Evolutionary conservation across 1,140 invertebrate genomes (phyloP), one percentile per base, ranked within the genome.

Genomic region (Drosophila orosa): DNA sequence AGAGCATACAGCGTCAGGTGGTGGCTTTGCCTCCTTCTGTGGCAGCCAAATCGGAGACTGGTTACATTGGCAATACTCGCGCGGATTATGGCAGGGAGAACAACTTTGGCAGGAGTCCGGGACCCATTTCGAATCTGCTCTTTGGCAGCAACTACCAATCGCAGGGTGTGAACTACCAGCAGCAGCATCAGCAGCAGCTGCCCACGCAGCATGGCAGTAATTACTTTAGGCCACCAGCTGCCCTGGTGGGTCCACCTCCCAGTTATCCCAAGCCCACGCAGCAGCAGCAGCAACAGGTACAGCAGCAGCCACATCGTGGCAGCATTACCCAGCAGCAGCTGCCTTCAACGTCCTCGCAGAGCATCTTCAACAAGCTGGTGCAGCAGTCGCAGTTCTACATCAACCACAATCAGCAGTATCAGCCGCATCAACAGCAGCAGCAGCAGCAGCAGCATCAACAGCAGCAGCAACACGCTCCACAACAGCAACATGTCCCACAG

Each of bases 1-100:
- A 93, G 76, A 94, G 94, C 40, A 93, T 94, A 27, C 94, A 94
- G 17, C 93, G 93, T 44, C 93, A 94, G 37, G 93, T 94, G 4
- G 93, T 95, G 37, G 94, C 93, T n/a, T 90, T 94, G 63, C 94
- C 94, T 0, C 19, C 56, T 33, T 57, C 52, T 0, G 65, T 47
- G 25, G 59, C 47, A n/a, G 15, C 13, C 27, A 74, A 60, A 24
- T 31, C 63, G 12, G 74, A 75, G n/a, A 31, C 24, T 5, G 33
- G 63, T 19, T 77, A 37, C 13, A 1, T 73, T 3, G 33, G 54
- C 27, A 90, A 82, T 56, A 91, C 84, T 1, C 65, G 80, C 0
- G 73, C 84, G 0, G 82, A 90, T 13, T 91, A 87, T n/a, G 85
- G 77, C 0, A 62, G 84, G 17, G 85, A 90, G 39, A 90, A 50